Evolutionary conservation across 2,113 vertebrate genomes (phyloP).

Genomic region (Rhinopithecus roxellana): DNA sequence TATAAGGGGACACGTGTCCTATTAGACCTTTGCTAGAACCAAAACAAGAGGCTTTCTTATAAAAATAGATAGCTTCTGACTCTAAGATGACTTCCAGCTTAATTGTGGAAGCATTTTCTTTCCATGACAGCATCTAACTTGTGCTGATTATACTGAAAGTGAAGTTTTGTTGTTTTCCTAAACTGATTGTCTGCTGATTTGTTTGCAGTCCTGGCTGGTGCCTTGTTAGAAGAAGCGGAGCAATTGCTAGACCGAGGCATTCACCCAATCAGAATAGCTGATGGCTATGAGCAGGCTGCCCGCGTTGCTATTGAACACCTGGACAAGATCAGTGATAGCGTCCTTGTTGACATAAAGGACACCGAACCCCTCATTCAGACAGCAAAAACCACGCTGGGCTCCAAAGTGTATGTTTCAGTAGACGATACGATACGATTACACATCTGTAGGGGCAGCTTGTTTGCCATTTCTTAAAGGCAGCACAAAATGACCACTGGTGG

Average conservation of each 20-base stretch:
- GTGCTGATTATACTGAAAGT: accelerated
- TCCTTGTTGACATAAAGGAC: constrained; percentile 91
- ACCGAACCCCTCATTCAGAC: constrained; percentile 96
- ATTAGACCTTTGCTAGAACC: not conserved
- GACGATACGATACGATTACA: accelerated
- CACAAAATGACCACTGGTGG: accelerated
- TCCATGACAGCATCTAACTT: not conserved
- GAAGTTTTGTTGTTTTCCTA: accelerated
- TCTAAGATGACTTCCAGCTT: not conserved
- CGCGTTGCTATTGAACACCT: constrained; percentile 91
- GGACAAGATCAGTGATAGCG: constrained; percentile 94
- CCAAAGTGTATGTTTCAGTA: constrained; percentile 93
- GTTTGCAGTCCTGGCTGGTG: constrained; percentile 92
- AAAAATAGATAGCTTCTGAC: not conserved
- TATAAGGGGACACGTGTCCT: too few relatives aligned
- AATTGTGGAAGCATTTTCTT: not conserved
- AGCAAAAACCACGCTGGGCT: constrained; percentile 97
- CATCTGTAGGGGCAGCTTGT: accelerated
- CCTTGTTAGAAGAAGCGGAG: constrained; percentile 95
- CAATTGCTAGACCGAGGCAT: constrained; percentile 96
- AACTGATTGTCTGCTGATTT: not conserved
- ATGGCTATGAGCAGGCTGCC: constrained; percentile 97
- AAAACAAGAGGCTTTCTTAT: not conserved
- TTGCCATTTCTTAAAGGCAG: not conserved
- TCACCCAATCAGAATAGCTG: constrained; percentile 96